phyloP scores from a whole-genome alignment of 2,113 vertebrate species.

The Nothocercus nigrocapillus region DNA sequence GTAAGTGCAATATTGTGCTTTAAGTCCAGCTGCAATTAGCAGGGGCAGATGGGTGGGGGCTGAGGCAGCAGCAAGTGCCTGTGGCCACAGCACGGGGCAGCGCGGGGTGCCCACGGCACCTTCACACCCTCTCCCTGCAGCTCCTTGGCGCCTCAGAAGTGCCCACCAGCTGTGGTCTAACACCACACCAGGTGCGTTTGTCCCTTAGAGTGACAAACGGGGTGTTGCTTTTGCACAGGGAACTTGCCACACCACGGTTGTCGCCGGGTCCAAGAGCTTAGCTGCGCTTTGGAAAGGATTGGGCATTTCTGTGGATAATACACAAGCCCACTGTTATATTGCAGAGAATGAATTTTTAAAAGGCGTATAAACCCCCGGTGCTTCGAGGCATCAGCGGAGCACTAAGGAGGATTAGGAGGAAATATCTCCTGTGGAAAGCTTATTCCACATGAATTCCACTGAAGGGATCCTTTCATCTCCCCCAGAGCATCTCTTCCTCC shows the following conservation, averaged over 20 bases:
- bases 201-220: too few species aligned
- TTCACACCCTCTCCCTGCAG: neutral
- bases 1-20: constrained; percentile 29
- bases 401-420: constrained; percentile 64
- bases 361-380: constrained; percentile 46
- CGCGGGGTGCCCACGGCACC: neutral
- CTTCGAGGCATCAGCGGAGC: constrained; percentile 62
- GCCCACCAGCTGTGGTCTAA: fast-evolving
- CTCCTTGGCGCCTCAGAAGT: neutral
- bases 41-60: constrained; percentile 47
- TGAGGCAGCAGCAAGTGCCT: neutral
- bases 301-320: neutral
- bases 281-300: neutral
- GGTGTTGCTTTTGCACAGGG: neutral
- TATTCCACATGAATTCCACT: constrained; percentile 72
- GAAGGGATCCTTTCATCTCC: constrained; percentile 69
- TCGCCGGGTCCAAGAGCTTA: fast-evolving
- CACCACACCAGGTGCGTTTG: too few species aligned
- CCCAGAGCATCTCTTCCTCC: constrained; percentile 51
- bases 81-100: neutral
- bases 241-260: neutral
- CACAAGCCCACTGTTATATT: neutral
- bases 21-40: constrained; percentile 30
- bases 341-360: constrained; percentile 54
- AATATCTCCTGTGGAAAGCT: constrained; percentile 67